Conservation (phyloP, 2,888 invertebrate species). For the Amphipoea lucens region DNA sequence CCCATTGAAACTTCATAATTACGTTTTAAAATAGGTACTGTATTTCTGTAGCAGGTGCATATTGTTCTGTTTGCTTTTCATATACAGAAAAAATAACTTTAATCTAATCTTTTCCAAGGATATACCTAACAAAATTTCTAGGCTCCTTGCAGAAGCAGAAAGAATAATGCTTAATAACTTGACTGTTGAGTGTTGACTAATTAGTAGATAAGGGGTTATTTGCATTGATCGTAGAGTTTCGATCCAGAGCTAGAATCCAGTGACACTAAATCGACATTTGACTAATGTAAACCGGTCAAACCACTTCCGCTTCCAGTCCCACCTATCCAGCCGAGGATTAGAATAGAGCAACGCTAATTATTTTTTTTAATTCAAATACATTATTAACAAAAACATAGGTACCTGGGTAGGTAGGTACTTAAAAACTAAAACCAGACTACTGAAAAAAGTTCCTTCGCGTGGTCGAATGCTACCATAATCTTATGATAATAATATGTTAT, state of each 20-base stretch:
- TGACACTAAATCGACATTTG: background rate
- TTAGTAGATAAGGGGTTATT: background rate
- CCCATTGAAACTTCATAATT: slow-evolving; percentile 10
- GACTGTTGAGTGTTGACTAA: background rate
- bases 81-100: background rate
- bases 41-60: background rate
- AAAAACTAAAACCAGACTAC: no score
- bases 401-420: no score
- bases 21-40: background rate
- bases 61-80: background rate
- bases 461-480: no score
- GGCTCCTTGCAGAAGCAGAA: background rate
- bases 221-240: background rate
- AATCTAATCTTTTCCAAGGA: background rate
- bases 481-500: no score
- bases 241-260: background rate
- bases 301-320: background rate
- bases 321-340: background rate
- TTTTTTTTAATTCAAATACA: no score
- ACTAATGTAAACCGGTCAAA: background rate
- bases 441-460: no score
- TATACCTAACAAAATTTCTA: background rate
- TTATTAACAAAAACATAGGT: no score
- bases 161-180: background rate
- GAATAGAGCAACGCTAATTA: background rate